Percentiles rank a stretch among this genome's conserved stretches.
Conservation (phyloP, 2,888 invertebrate genomes). For the Myopa testacea region DNA sequence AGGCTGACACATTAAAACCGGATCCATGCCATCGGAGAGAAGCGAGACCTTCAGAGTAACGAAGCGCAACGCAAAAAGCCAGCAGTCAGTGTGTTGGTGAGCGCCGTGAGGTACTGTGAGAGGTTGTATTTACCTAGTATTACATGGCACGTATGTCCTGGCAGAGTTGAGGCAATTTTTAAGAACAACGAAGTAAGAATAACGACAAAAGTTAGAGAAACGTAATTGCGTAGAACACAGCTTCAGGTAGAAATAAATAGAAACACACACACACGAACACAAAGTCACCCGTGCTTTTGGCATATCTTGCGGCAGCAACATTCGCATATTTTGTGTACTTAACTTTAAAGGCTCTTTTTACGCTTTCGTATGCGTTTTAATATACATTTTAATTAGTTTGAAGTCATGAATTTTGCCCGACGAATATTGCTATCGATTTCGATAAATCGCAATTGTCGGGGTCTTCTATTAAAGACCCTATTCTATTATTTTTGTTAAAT, state of each 20-base stretch:
- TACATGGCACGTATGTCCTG: neutral
- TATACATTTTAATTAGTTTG: too few relatives aligned
- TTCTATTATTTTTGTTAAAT: too few relatives aligned
- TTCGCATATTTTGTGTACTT: neutral
- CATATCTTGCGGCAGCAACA: neutral
- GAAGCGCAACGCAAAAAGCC: neutral
- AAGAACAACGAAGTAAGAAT: neutral
- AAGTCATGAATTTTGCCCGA: too few relatives aligned
- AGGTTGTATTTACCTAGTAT: neutral
- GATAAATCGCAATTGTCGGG: too few relatives aligned
- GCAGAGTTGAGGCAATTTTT: neutral
- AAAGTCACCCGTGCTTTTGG: neutral
- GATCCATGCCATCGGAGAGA: neutral
- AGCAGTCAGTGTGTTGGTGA: neutral
- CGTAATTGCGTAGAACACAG: conserved; percentile 6
- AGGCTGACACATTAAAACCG: neutral
- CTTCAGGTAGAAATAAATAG: neutral
- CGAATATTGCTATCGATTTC: too few relatives aligned
- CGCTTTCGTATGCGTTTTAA: neutral
- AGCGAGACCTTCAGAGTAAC: neutral
- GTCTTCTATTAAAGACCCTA: too few relatives aligned
- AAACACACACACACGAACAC: neutral
- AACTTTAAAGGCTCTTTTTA: neutral
- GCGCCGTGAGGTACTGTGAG: neutral
- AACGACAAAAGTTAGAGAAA: neutral